phyloP scores from a whole-genome alignment of 2,113 vertebrate genomes.

The Castor canadensis region DNA sequence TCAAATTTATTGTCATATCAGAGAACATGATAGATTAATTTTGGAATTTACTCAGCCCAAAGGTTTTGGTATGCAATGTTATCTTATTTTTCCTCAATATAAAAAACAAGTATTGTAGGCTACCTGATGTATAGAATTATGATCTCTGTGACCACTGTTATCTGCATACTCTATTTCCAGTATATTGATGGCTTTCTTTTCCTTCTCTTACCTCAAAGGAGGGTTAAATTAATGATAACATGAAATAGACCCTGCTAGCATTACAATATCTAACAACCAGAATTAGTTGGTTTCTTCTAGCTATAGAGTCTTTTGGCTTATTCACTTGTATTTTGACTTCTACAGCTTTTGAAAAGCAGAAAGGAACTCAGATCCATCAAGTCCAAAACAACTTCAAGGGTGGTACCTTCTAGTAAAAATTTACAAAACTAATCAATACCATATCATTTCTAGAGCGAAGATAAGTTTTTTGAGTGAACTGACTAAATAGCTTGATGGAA shows the following conservation, averaged over 20 bases:
- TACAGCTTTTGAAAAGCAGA: constrained; percentile 1
- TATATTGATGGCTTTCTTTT: neutral
- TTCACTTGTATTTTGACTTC: neutral
- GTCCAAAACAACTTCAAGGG: neutral
- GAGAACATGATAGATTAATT: neutral
- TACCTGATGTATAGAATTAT: neutral
- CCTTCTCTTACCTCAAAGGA: neutral
- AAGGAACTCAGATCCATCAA: neutral
- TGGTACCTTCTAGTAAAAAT: neutral
- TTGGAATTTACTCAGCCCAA: neutral
- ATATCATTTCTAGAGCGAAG: neutral
- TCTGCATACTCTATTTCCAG: neutral
- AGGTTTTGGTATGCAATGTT: neutral
- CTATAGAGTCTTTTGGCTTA: neutral
- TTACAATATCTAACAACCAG: neutral
- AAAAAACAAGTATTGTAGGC: neutral
- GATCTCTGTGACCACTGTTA: neutral
- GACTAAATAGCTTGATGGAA: neutral
- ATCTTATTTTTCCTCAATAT: neutral
- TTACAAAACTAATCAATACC: neutral
- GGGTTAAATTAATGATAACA: neutral
- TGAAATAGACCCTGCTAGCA: neutral
- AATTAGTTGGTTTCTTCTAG: neutral
- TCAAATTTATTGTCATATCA: neutral
- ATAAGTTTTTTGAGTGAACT: neutral